A percentile compares a stretch with the other conserved stretches of the same genome.
These are phyloP conservation scores for Drosophila paramelanica DNA, from an alignment of 2,888 invertebrate genomes.

Conservation along the genomic window DNA sequence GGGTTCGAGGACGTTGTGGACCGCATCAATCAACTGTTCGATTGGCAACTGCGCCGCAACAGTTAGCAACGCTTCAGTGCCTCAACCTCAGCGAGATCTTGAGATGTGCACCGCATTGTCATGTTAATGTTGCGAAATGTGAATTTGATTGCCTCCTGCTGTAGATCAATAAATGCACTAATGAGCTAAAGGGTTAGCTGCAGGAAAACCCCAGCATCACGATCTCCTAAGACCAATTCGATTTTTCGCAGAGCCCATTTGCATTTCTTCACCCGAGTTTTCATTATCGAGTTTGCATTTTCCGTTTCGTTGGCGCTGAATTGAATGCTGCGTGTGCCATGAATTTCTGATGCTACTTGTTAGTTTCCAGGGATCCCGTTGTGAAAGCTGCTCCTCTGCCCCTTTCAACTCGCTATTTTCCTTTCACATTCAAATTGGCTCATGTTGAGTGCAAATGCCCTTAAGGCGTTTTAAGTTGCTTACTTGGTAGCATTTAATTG, in stretches of 20 bases:
- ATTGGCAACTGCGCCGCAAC: conserved; percentile 66
- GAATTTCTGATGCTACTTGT: conserved; percentile 35
- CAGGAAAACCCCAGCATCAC: no score
- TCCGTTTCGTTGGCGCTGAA: conserved; percentile 78
- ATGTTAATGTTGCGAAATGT: conserved; percentile 82
- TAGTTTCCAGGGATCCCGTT: conserved; percentile 49
- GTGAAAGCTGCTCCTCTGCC: conserved; percentile 52
- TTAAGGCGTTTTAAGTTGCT: conserved; percentile 75
- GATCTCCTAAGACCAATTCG: not conserved
- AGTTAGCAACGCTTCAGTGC: conserved; percentile 68
- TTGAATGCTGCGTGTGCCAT: conserved; percentile 77
- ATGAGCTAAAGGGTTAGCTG: conserved; percentile 61
- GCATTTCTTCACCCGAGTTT: conserved; percentile 50
- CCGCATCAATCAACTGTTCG: conserved; percentile 42
- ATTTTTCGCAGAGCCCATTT: conserved; percentile 60
- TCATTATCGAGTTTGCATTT: conserved; percentile 55
- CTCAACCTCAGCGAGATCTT: conserved; percentile 22
- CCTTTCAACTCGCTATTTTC: conserved; percentile 10
- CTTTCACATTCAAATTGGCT: conserved; percentile 70
- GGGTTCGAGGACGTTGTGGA: conserved; percentile 23
- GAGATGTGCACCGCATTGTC: conserved; percentile 57
- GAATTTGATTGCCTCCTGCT: conserved; percentile 80
- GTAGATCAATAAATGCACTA: conserved; percentile 72
- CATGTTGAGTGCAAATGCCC: conserved; percentile 48
- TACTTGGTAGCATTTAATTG: conserved; percentile 74